A percentile compares a stretch with the other conserved stretches of the same genome.
Conservation (phyloP, 2,113 vertebrate species). For the Larimichthys polyactis region DNA sequence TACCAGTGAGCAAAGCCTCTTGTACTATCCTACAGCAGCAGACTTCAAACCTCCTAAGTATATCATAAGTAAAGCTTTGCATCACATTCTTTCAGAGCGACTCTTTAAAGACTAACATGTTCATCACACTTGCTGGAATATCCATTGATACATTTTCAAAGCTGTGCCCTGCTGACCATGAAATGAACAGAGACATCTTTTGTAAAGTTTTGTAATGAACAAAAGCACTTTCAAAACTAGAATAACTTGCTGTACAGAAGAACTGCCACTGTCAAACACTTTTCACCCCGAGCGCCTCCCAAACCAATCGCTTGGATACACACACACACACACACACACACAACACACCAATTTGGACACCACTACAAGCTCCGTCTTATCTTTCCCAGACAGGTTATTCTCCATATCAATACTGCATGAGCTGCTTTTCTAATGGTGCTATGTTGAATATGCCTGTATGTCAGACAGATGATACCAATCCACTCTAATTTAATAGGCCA, state of each 20-base stretch:
- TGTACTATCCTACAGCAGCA: not conserved
- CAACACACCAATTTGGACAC: conserved; percentile 32
- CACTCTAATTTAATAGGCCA: conserved; percentile 38
- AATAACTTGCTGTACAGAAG: conserved; percentile 29
- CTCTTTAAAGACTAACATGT: conserved; percentile 12
- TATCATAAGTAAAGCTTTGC: conserved; percentile 4
- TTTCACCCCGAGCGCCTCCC: not conserved
- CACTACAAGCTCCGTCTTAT: conserved; percentile 49
- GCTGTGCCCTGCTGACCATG: conserved; percentile 7
- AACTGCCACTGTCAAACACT: conserved; percentile 13
- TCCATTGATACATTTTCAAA: conserved; percentile 27
- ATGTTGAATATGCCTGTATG: conserved; percentile 27
- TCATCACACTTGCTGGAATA: not conserved
- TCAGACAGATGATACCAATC: conserved; percentile 36
- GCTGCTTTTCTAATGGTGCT: conserved; percentile 42
- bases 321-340: conserved; percentile 1
- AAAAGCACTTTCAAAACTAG: conserved; percentile 8
- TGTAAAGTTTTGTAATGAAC: not conserved
- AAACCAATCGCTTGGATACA: conserved; percentile 20
- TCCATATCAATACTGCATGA: conserved; percentile 59
- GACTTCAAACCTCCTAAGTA: conserved; percentile 1
- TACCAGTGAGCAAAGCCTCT: not conserved
- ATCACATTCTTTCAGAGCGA: not conserved
- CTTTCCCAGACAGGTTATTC: conserved; percentile 54
- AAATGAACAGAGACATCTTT: conserved; percentile 11